Evolutionary conservation across 2,888 invertebrate genomes (phyloP).

Genomic region (Orchesella flavescens): DNA sequence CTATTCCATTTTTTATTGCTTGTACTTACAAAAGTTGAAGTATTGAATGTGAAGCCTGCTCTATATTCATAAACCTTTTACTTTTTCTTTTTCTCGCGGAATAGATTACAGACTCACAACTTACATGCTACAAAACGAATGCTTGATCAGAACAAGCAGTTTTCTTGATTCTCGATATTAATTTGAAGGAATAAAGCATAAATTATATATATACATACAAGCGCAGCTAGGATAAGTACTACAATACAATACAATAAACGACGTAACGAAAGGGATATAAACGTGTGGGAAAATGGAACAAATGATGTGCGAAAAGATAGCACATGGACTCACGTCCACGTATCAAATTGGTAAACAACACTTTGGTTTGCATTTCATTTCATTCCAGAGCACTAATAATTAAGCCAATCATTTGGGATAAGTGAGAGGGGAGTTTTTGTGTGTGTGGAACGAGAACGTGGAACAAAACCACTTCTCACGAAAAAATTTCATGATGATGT

Average conservation of each 20-base stretch:
- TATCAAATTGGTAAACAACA: conserved; percentile 35
- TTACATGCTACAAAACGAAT: no score
- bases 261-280: conserved; percentile 14
- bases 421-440: conserved; percentile 38
- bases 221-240: background rate
- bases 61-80: conserved; percentile 26
- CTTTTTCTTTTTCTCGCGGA: conserved; percentile 54
- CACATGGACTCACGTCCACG: conserved; percentile 46
- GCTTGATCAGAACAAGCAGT: background rate
- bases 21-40: no score
- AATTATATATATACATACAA: no score
- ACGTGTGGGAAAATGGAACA: conserved; percentile 60
- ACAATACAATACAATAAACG: conserved; percentile 13
- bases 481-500: conserved; percentile 22
- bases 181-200: no score
- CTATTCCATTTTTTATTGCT: conserved; percentile 8
- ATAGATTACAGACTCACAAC: conserved; percentile 7
- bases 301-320: conserved; percentile 60
- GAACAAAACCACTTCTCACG: conserved; percentile 51
- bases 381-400: conserved; percentile 43
- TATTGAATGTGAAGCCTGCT: no score
- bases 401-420: conserved; percentile 25
- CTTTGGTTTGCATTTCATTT: background rate
- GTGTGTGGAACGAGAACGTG: conserved; percentile 42
- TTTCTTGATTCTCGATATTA: no score